Percentiles rank a stretch among this genome's conserved stretches.
Conservation (phyloP, 1,140 invertebrate species). For the Gonatopus flavifemur region DNA sequence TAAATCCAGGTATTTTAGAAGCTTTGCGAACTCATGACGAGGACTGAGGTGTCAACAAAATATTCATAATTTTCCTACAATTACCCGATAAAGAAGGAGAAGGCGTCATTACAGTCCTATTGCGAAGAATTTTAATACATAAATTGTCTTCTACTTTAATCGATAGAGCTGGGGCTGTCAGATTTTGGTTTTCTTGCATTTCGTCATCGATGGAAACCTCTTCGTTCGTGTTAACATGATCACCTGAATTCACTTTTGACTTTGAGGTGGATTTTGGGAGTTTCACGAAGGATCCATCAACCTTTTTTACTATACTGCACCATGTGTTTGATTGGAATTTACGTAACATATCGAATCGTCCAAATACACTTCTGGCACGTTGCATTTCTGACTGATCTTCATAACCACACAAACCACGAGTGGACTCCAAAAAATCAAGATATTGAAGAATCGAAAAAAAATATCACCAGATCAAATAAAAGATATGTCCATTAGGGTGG, state of each 20-base stretch:
- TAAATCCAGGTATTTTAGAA: too few species aligned
- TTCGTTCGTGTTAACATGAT: slow-evolving; percentile 21
- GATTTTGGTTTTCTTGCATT: slow-evolving; percentile 7
- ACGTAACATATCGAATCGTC: slow-evolving; percentile 42
- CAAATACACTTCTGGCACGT: slow-evolving; percentile 42
- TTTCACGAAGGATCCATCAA: too few species aligned
- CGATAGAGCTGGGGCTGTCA: slow-evolving; percentile 16
- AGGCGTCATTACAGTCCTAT: slow-evolving; percentile 16
- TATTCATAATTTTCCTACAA: too few species aligned
- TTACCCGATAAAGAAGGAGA: too few species aligned
- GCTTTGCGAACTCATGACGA: too few species aligned
- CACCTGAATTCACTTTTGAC: slow-evolving; percentile 32
- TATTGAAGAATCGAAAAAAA: too few species aligned
- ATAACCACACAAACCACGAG: too few species aligned
- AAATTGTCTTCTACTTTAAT: background rate
- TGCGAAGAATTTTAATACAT: slow-evolving; percentile 19
- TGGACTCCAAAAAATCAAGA: too few species aligned
- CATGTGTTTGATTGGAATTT: slow-evolving; percentile 48
- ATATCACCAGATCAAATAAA: too few species aligned
- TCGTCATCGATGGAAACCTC: slow-evolving; percentile 27
- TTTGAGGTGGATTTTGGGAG: slow-evolving; percentile 28
- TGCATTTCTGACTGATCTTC: slow-evolving; percentile 40
- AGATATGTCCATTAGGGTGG: too few species aligned
- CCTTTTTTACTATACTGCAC: slow-evolving; percentile 46
- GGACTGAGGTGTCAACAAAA: too few species aligned